phyloP scores from a whole-genome alignment of 2,797 vertebrate species.

The Anguilla obscura region DNA sequence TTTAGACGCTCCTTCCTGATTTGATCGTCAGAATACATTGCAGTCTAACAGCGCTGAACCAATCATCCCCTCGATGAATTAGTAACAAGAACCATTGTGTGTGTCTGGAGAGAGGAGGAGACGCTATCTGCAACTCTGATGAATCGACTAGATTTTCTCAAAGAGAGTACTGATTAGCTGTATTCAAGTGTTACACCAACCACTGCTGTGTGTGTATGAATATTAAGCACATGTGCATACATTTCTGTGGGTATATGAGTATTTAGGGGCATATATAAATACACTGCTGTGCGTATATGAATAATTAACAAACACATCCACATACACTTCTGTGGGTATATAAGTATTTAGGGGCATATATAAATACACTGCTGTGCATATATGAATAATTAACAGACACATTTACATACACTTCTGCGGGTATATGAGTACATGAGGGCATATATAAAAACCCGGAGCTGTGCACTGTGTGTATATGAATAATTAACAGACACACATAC shows the following conservation, averaged over 20 bases:
- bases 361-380: neutral
- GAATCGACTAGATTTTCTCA: neutral
- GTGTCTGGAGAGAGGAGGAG: neutral
- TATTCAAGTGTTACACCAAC: neutral
- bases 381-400: neutral
- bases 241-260: neutral
- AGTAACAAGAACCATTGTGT: neutral
- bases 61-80: neutral
- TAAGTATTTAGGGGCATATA: neutral
- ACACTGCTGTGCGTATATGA: neutral
- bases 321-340: neutral
- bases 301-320: neutral
- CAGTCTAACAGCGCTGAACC: neutral
- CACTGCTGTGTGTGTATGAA: neutral
- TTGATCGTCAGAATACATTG: neutral
- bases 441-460: neutral
- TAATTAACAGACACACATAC: too few relatives aligned
- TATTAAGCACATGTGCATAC: neutral
- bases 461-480: neutral
- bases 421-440: neutral
- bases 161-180: neutral
- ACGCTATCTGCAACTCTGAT: neutral
- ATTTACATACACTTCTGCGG: too few relatives aligned
- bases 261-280: neutral
- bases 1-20: neutral